Evolutionary conservation across 2,797 vertebrate genomes (phyloP).

Genomic region (Podarcis lilfordi): DNA sequence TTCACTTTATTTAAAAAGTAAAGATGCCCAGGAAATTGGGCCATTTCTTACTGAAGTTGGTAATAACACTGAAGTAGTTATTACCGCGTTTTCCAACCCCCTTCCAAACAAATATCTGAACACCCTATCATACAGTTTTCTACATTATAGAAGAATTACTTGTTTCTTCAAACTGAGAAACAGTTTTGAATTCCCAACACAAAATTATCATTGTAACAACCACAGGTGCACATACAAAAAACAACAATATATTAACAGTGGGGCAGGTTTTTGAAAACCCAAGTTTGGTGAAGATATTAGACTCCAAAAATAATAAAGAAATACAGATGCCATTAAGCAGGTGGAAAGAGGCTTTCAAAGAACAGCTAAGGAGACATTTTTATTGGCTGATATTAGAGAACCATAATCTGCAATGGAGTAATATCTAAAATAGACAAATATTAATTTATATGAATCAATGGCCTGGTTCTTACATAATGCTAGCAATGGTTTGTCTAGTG

Average conservation of each 20-base stretch:
- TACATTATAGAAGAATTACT: conserved; percentile 7
- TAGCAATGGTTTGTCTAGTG: too few relatives aligned
- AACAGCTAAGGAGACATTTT: not conserved
- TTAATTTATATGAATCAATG: not conserved
- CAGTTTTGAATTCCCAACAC: not conserved
- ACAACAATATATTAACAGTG: too few relatives aligned
- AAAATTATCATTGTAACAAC: not conserved
- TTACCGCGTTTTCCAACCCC: conserved; percentile 13
- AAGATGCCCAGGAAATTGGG: not conserved
- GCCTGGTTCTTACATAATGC: not conserved
- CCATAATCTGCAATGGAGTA: not conserved
- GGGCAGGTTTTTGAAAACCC: not conserved
- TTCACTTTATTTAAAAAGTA: not conserved
- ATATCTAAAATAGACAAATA: not conserved
- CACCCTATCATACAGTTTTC: conserved; percentile 20
- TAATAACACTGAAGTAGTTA: not conserved
- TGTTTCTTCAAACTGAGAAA: not conserved
- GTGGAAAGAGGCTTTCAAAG: not conserved
- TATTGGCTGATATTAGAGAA: not conserved
- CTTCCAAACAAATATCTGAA: not conserved
- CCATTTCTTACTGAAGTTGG: not conserved
- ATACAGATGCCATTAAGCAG: not conserved
- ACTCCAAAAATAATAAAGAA: not conserved
- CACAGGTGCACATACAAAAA: not conserved
- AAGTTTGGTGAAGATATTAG: not conserved